These are phyloP conservation scores for Crotalus viridis DNA, from an alignment of 2,113 vertebrate species.

Conservation along the genomic window DNA sequence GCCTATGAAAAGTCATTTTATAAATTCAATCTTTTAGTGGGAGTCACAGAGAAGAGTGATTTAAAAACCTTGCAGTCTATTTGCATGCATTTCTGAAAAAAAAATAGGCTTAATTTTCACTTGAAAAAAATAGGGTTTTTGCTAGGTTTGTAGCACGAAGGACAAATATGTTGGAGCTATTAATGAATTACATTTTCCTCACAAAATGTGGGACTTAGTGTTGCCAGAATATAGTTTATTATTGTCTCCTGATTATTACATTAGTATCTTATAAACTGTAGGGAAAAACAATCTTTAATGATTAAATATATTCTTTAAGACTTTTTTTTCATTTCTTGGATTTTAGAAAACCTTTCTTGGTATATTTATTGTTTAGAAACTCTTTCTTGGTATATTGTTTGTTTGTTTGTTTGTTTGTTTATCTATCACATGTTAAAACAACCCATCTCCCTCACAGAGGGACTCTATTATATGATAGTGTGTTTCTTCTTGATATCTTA, in stretches of 20 bases:
- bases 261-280: slow-evolving; percentile 21
- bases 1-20: slow-evolving; percentile 56
- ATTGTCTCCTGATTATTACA: slow-evolving; percentile 21
- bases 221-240: slow-evolving; percentile 27
- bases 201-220: slow-evolving; percentile 40
- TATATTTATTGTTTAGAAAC: no score
- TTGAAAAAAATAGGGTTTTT: slow-evolving; percentile 36
- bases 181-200: slow-evolving; percentile 45
- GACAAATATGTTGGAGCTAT: slow-evolving; percentile 38
- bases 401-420: no score
- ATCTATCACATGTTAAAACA: neutral
- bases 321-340: neutral
- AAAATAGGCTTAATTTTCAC: slow-evolving; percentile 40
- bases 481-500: neutral
- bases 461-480: neutral
- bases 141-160: slow-evolving; percentile 42
- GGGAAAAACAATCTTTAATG: slow-evolving; percentile 16
- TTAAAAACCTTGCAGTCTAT: slow-evolving; percentile 49
- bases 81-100: slow-evolving; percentile 43
- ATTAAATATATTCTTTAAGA: neutral
- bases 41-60: slow-evolving; percentile 37
- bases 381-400: no score
- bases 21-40: slow-evolving; percentile 55
- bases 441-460: neutral
- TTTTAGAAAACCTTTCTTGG: neutral